Evolutionary conservation across 2,888 invertebrate species (phyloP).

Genomic region (Eupithecia pulchellata): DNA sequence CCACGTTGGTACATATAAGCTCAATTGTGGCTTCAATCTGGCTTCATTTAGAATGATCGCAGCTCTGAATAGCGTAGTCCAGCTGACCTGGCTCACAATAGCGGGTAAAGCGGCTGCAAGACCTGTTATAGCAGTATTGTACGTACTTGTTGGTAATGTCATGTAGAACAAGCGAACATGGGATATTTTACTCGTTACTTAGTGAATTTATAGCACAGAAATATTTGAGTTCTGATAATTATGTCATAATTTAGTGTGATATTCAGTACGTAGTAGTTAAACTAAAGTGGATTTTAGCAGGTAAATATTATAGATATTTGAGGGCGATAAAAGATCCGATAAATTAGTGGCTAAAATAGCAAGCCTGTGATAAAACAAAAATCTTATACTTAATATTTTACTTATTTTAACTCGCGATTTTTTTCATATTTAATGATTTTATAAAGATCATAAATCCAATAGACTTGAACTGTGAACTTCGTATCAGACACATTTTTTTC

Average conservation of each 20-base stretch:
- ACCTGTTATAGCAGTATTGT: constrained; percentile 58
- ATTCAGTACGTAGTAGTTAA: too few species aligned
- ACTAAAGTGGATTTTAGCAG: not conserved
- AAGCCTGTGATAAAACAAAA: not conserved
- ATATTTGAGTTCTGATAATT: too few species aligned
- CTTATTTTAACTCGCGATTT: too few species aligned
- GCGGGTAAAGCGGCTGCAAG: constrained; percentile 67
- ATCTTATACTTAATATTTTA: too few species aligned
- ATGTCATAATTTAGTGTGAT: too few species aligned
- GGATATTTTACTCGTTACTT: not conserved
- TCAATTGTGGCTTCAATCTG: constrained; percentile 39
- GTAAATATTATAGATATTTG: not conserved
- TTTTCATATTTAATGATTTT: too few species aligned
- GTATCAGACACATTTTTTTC: too few species aligned
- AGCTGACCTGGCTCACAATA: constrained; percentile 64
- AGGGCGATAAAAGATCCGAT: not conserved
- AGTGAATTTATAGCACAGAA: not conserved
- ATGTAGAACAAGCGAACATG: not conserved
- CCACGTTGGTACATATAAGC: constrained; percentile 19
- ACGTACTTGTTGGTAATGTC: constrained; percentile 41
- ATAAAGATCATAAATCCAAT: too few species aligned
- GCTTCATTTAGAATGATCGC: constrained; percentile 56
- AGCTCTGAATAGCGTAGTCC: constrained; percentile 55
- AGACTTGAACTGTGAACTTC: too few species aligned
- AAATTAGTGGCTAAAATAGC: not conserved